Evolutionary conservation across 1,140 invertebrate species (phyloP), one percentile per base, ranked within the genome.

Genomic region (Drosophila ohnishii): DNA sequence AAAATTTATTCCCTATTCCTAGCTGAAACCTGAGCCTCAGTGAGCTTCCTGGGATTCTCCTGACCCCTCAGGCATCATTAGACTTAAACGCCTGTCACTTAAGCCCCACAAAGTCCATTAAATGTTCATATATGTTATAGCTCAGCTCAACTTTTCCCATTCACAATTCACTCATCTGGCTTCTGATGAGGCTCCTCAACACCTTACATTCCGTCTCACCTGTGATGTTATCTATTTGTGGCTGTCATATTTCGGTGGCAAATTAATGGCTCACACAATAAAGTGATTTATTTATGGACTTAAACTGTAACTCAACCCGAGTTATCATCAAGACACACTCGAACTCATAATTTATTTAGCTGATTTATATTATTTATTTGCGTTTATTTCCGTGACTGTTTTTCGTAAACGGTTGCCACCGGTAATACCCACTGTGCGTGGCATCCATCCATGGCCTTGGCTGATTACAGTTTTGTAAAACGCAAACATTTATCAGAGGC

Each of bases 391-490:
- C 69, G 66, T 71, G 65, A 71, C 67, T 70, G 48, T 56, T 25
- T 39, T 39, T 44, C 19, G 16, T 61, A 34, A 45, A 66, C 34
- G 57, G 44, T 40, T 70, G 40, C 32, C 50, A 42, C 42, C 48
- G 44, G 39, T 39, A 67, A 56, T 57, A 57, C 28, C 50, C 25
- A 30, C 19, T 65, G 62, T 76, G 73, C 73, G 73, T 75, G 73
- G 55, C 53, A 47, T 16, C 51, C 47, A 39, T 32, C 28, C 53
- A 11, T 59, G 53, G 48, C 69, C 69, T 71, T 71, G 53, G 11
- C 19, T 65, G 73, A 76, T 76, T 76, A 60, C 39, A 22, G 45
- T 64, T 75, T 75, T 65, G 60, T 58, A 65, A 75, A 75, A 75
- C 69, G 60, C 34, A 61, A 73, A 75, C 62, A 37, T 44, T 74